Evolutionary conservation across 2,113 vertebrate species (phyloP).

Genomic region (Brachypteracias leptosomus): DNA sequence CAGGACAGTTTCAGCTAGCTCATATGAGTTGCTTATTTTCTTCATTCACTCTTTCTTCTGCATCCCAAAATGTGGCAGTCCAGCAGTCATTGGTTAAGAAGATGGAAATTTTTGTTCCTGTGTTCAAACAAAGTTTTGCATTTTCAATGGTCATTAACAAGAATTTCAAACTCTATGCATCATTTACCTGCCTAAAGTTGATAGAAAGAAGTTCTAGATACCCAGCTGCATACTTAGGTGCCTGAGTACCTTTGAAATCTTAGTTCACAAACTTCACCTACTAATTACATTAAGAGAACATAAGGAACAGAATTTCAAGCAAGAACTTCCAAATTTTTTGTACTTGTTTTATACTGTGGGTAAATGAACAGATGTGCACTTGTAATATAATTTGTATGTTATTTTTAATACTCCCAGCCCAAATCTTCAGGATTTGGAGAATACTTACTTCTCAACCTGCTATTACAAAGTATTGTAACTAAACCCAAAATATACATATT

Average conservation of each 20-base stretch:
- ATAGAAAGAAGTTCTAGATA: neutral
- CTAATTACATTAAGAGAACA: neutral
- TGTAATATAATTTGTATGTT: neutral
- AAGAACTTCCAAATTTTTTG: neutral
- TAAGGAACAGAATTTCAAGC: neutral
- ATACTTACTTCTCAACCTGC: neutral
- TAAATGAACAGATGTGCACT: neutral
- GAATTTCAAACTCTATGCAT: neutral
- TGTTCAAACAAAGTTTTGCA: neutral
- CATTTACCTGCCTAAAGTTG: neutral
- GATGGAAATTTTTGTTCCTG: neutral
- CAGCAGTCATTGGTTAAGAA: neutral
- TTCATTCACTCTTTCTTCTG: neutral
- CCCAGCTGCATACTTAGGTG: neutral
- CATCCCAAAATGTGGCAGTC: neutral
- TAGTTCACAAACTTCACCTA: neutral
- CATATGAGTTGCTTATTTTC: neutral
- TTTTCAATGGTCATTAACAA: neutral
- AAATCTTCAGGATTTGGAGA: neutral
- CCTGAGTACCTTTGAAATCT: neutral
- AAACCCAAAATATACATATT: neutral
- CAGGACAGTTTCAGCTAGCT: neutral
- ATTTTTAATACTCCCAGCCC: neutral
- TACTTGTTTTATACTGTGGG: neutral
- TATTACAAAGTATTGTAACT: neutral